phyloP scores from a whole-genome alignment of 2,797 vertebrate species.

The Myotis daubentonii region DNA sequence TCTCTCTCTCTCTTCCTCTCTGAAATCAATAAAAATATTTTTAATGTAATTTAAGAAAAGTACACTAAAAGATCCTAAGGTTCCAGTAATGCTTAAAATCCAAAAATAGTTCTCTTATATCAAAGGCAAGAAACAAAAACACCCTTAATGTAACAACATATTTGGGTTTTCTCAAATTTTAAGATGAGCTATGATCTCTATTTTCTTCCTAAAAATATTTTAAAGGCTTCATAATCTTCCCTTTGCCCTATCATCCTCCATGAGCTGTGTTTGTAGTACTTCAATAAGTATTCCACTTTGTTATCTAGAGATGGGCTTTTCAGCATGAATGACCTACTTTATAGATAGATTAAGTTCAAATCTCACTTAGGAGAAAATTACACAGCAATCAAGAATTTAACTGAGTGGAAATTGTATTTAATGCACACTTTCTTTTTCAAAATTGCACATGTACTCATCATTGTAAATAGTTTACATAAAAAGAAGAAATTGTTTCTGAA shows the following conservation, averaged over 20 bases:
- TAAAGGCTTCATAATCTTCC: constrained; percentile 43
- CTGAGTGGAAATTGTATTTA: neutral
- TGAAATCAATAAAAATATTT: too few relatives aligned
- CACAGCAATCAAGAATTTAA: constrained; percentile 3
- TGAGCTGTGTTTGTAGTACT: neutral
- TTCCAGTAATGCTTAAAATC: constrained; percentile 28
- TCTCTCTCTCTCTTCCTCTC: too few relatives aligned
- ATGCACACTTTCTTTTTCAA: neutral
- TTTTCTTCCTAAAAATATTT: constrained; percentile 56
- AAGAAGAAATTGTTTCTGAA: constrained; percentile 30
- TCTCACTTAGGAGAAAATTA: constrained; percentile 34
- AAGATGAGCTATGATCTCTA: constrained; percentile 25
- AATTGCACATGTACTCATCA: neutral
- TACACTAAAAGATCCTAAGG: neutral
- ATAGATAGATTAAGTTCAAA: constrained; percentile 51
- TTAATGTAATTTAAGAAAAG: constrained; percentile 28
- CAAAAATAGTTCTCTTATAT: neutral
- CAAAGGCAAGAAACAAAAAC: neutral
- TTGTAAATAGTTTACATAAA: neutral
- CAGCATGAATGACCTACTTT: neutral
- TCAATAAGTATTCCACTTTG: constrained; percentile 51
- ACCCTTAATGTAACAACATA: neutral
- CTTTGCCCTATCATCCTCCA: constrained; percentile 4
- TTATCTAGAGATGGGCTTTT: constrained; percentile 39
- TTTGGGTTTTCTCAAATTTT: neutral